These are phyloP conservation scores for Drosophila anceps DNA, from an alignment of 2,888 invertebrate species.

Conservation along the genomic window DNA sequence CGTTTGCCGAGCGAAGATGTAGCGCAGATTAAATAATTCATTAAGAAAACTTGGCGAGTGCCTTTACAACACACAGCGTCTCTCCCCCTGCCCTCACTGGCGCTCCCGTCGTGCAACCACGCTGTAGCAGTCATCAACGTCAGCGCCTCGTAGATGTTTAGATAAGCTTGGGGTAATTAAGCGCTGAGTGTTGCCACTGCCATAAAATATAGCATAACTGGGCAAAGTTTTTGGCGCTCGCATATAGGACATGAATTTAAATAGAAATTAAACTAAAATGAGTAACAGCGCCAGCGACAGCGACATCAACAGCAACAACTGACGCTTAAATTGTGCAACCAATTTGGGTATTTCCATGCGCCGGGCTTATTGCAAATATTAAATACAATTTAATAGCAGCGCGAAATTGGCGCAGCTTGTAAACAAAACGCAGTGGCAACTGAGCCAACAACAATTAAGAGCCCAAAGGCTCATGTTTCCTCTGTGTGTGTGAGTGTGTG, in stretches of 20 bases:
- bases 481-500: constrained; percentile 14
- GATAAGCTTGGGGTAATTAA: constrained; percentile 80
- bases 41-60: constrained; percentile 71
- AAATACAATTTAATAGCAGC: constrained; percentile 70
- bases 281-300: constrained; percentile 44
- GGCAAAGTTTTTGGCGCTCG: constrained; percentile 59
- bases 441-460: constrained; percentile 69
- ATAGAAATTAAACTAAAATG: constrained; percentile 80
- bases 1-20: constrained; percentile 63
- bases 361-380: constrained; percentile 62
- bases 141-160: constrained; percentile 75
- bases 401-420: constrained; percentile 76
- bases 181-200: constrained; percentile 66
- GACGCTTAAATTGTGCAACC: constrained; percentile 71
- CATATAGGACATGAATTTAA: constrained; percentile 78
- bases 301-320: constrained; percentile 36
- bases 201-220: constrained; percentile 60
- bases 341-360: constrained; percentile 55
- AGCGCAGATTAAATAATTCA: constrained; percentile 77
- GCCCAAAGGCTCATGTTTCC: constrained; percentile 18
- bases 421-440: constrained; percentile 52
- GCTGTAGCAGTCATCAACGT: constrained; percentile 52
- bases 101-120: neutral
- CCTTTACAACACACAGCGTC: constrained; percentile 11
- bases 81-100: neutral